Conservation (phyloP, 2,797 vertebrate species). For the Borostomias antarcticus region DNA sequence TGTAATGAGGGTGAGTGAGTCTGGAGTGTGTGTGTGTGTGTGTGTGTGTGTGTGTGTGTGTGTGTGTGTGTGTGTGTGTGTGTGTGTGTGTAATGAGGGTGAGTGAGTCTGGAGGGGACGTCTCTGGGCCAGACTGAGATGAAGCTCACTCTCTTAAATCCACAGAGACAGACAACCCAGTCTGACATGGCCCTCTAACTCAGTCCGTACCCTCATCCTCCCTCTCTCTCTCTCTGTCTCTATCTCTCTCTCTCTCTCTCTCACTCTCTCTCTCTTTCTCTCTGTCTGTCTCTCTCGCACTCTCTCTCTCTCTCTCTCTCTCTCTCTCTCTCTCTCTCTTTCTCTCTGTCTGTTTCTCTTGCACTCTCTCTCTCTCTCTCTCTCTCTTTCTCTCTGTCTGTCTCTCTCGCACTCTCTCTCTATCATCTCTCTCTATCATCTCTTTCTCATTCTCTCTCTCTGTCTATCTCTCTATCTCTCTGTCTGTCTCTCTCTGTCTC, state of each 20-base stretch:
- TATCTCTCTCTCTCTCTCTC: neutral
- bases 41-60: neutral
- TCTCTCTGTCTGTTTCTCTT: too few species aligned
- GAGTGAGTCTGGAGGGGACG: constrained; percentile 17
- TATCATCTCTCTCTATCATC: too few species aligned
- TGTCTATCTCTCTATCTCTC: too few species aligned
- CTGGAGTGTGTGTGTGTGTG: neutral
- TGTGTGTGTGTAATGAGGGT: too few species aligned
- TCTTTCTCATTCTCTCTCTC: too few species aligned
- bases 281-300: neutral
- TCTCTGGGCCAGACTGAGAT: neutral
- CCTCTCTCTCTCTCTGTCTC: neutral
- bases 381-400: neutral
- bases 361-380: too few species aligned
- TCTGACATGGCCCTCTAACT: neutral
- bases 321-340: too few species aligned
- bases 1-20: neutral
- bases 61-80: neutral
- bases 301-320: neutral
- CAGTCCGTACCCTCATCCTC: neutral
- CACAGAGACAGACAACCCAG: constrained; percentile 16
- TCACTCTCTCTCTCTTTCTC: too few species aligned
- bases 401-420: too few species aligned
- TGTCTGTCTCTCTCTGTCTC: too few species aligned
- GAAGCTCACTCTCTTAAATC: constrained; percentile 17